Evolutionary conservation across 2,113 vertebrate species (phyloP).

Genomic region (Pomatorhinus ruficollis): DNA sequence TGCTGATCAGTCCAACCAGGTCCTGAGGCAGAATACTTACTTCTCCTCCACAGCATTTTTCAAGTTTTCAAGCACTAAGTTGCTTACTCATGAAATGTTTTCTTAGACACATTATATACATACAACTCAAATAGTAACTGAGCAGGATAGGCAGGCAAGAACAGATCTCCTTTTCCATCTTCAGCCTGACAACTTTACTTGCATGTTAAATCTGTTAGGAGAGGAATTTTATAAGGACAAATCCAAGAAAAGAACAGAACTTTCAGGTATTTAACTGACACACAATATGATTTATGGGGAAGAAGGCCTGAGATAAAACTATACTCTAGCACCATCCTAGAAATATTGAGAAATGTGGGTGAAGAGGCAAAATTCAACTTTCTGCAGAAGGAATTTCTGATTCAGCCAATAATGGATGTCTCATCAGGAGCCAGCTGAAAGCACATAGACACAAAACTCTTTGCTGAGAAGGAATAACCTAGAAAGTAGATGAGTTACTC

Average conservation of each 20-base stretch:
- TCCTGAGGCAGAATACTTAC: not conserved
- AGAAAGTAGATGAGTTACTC: not conserved
- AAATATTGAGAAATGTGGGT: rapidly evolving
- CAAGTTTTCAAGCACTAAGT: not conserved
- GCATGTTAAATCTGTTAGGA: not conserved
- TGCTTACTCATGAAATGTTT: not conserved
- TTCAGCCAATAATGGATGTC: not conserved
- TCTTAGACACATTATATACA: not conserved
- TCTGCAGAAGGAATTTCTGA: not conserved
- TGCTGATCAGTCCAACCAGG: not conserved
- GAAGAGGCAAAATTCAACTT: not conserved
- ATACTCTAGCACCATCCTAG: not conserved
- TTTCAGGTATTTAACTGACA: not conserved
- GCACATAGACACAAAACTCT: not conserved
- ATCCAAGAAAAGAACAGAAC: not conserved
- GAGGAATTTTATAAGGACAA: not conserved
- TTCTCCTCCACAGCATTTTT: not conserved
- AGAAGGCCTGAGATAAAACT: not conserved
- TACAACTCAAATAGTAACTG: not conserved
- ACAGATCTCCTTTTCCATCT: not conserved
- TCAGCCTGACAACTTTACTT: not conserved
- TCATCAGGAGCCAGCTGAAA: not conserved
- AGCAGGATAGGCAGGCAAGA: not conserved
- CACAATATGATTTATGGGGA: not conserved
- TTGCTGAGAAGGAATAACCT: not conserved